These are phyloP conservation scores for Drosophila novamexicana DNA, from an alignment of 1,140 invertebrate species.

Conservation along the genomic window DNA sequence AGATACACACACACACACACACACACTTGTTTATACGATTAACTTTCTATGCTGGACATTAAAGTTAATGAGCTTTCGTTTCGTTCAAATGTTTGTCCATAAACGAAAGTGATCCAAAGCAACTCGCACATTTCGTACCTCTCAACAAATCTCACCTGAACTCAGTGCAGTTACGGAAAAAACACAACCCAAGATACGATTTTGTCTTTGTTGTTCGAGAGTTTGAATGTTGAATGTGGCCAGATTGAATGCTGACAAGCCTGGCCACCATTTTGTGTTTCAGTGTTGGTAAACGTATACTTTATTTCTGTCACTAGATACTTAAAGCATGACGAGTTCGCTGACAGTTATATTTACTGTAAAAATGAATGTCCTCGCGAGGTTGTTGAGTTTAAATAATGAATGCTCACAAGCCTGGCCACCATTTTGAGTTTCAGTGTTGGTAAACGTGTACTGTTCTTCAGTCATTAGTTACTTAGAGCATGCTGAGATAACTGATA, in stretches of 20 bases:
- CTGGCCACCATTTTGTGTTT: background rate
- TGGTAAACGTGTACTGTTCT: background rate
- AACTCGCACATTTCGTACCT: background rate
- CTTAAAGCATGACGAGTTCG: no score
- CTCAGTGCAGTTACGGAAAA: constrained; percentile 4
- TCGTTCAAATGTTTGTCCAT: constrained; percentile 57
- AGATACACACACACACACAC: background rate
- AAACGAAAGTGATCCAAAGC: constrained; percentile 54
- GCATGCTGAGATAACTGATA: no score
- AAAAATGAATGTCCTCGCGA: no score
- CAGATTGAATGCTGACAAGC: background rate
- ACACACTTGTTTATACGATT: constrained; percentile 18
- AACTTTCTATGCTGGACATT: constrained; percentile 69
- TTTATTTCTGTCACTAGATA: background rate
- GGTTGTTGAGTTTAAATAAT: no score
- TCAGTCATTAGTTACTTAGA: background rate
- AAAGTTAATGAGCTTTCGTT: constrained; percentile 71
- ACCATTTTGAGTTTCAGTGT: background rate
- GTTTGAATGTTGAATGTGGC: no score
- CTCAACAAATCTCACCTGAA: constrained; percentile 7
- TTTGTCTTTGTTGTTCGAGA: background rate
- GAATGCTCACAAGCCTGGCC: background rate
- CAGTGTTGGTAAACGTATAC: background rate
- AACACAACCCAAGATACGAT: background rate
- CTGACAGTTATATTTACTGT: no score